phyloP scores from a whole-genome alignment of 2,113 vertebrate species.

The Rhineura floridana region DNA sequence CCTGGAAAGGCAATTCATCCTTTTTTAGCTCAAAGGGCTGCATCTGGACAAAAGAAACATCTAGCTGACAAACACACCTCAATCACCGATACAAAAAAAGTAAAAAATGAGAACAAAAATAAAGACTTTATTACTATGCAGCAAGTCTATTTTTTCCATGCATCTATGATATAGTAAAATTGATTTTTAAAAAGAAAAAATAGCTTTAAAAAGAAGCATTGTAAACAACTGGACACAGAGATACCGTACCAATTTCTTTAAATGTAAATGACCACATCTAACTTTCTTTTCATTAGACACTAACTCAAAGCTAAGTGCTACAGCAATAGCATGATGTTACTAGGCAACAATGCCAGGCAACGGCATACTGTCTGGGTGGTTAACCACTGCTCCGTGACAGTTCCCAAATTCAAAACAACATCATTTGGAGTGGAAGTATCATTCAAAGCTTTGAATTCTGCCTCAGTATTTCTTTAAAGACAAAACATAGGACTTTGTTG shows the following conservation, averaged over 20 bases:
- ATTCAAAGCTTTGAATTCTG: neutral
- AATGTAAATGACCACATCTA: neutral
- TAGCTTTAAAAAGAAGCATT: neutral
- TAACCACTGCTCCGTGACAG: neutral
- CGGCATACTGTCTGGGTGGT: fast-evolving
- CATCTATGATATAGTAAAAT: neutral
- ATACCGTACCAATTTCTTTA: neutral
- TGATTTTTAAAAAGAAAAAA: neutral
- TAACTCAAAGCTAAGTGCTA: neutral
- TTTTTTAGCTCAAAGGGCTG: slow-evolving; percentile 48
- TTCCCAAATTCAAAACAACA: neutral
- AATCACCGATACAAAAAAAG: slow-evolving; percentile 6
- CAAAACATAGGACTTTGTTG: neutral
- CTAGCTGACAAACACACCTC: neutral
- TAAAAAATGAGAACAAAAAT: slow-evolving; percentile 4
- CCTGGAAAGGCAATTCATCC: slow-evolving; percentile 50
- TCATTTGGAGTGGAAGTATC: neutral
- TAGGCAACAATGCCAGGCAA: neutral
- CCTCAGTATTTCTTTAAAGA: neutral
- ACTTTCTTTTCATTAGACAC: neutral
- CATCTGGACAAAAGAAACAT: slow-evolving; percentile 8
- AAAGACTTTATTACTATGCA: neutral
- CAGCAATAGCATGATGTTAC: neutral
- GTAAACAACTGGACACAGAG: neutral
- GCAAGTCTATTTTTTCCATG: neutral